Conservation (phyloP, 2,797 vertebrate species). For the Podarcis siculus region DNA sequence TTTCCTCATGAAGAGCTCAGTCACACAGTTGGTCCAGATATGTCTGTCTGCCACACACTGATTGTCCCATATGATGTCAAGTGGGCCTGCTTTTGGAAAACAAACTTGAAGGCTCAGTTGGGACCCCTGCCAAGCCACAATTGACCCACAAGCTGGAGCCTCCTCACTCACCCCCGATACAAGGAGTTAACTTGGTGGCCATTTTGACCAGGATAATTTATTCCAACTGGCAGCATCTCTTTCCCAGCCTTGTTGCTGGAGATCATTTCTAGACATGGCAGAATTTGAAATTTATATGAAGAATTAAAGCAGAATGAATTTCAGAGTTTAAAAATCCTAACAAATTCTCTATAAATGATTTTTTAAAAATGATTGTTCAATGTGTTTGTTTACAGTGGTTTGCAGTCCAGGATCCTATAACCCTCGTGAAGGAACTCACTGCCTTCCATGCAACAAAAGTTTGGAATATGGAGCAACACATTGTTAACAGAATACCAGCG, state of each 20-base stretch:
- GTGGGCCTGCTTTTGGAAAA: too few relatives aligned
- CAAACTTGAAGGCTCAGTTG: too few relatives aligned
- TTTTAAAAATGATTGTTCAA: not conserved
- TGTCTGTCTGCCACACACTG: too few relatives aligned
- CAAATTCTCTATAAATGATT: not conserved
- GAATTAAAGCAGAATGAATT: not conserved
- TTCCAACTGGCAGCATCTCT: not conserved
- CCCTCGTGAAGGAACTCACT: slow-evolving; percentile 60
- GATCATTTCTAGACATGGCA: not conserved
- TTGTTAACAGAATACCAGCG: slow-evolving; percentile 25
- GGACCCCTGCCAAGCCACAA: too few relatives aligned
- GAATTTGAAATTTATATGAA: not conserved
- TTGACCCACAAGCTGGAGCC: too few relatives aligned
- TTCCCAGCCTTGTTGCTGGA: not conserved
- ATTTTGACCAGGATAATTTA: not conserved
- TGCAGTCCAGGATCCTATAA: slow-evolving; percentile 73
- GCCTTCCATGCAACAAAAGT: slow-evolving; percentile 59
- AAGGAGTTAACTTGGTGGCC: not conserved
- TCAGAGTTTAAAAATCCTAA: not conserved
- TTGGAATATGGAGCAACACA: slow-evolving; percentile 51
- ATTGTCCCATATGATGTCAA: too few relatives aligned
- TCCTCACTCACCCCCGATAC: too few relatives aligned
- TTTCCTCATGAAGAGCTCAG: too few relatives aligned
- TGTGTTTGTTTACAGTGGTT: slow-evolving; percentile 50
- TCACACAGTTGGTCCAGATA: too few relatives aligned